Evolutionary conservation across 37 sponge, comb jelly and placozoan genomes (phyloP), one percentile per base, ranked within the genome.

Genomic region (Eunapius fragilis): DNA sequence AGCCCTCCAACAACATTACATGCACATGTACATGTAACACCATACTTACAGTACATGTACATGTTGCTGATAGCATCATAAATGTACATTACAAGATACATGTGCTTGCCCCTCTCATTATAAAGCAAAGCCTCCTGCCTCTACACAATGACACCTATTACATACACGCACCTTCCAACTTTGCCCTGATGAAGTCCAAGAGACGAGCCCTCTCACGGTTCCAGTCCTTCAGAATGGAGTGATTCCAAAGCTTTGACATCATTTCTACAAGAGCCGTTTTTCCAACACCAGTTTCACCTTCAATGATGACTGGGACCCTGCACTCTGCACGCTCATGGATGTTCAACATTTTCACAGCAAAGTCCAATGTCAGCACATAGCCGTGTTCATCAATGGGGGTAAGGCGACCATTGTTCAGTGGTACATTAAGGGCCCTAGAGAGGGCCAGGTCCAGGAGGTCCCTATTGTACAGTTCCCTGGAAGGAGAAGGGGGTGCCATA

Each of bases 261-360:
- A 97, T 94, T 73, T 97, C 91, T 14, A 97, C 74, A 50, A 97
- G 87, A 38, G 90, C 90, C 22, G 97, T 97, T 85, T 97, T 97
- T 25, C 97, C 97, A 48, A 97, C 97, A 22, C 97, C 97, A 79
- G 97, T 97, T 82, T 97, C 97, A 67, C 97, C 97, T 72, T 94
- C 95, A 35, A 97, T 94, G 77, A 97, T 91, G 31, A 97, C 97
- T 17, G 97, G 97, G 14, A 94, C 80, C 17, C 93, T 86, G 88
- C 93, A 92, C 82, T 87, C 87, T 25, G 34, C 50, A 22, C 92
- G 71, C 81, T 91, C 92, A 75, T 91, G 88, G 25, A 91, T 91
- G 69, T 91, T 91, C 28, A 91, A 37, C 92, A 91, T 91, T 84
- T 91, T 94, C 31, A 96, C 72, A 69, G 94, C 90, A 77, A 92